Percentiles rank a stretch among this genome's conserved stretches.
Conservation (phyloP, 92 coral and sea anemone genomes). For the Virgularia gustaviana region DNA sequence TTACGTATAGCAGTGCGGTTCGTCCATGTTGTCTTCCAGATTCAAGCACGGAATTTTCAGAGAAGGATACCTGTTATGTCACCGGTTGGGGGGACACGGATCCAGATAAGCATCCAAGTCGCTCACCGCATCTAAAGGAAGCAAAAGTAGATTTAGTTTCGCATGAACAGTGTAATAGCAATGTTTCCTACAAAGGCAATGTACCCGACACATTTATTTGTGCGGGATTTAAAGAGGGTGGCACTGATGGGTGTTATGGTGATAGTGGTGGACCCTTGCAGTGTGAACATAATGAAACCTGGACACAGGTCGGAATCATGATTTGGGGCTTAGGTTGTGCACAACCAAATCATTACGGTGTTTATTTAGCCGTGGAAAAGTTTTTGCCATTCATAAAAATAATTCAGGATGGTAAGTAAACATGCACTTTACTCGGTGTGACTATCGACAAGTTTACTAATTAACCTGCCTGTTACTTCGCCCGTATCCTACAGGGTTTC, state of each 20-base stretch:
- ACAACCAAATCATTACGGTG: constrained; percentile 44
- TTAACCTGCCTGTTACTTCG: too few relatives aligned
- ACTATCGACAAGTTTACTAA: too few relatives aligned
- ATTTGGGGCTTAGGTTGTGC: constrained; percentile 57
- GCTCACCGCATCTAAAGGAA: constrained; percentile 42
- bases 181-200: constrained; percentile 25
- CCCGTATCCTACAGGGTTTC: too few relatives aligned
- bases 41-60: constrained; percentile 21
- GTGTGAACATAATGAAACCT: constrained; percentile 43
- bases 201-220: constrained; percentile 44
- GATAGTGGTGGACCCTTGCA: constrained; percentile 58
- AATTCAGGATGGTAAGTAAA: constrained; percentile 21
- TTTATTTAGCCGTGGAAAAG: constrained; percentile 37
- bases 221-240: constrained; percentile 50
- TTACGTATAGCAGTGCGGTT: constrained; percentile 35
- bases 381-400: constrained; percentile 49
- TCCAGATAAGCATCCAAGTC: background rate
- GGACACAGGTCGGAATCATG: constrained; percentile 52
- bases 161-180: constrained; percentile 30
- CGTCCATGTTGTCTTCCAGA: constrained; percentile 37
- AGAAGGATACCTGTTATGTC: constrained; percentile 41
- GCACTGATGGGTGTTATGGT: constrained; percentile 55
- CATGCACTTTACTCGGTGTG: too few relatives aligned
- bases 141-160: constrained; percentile 38
- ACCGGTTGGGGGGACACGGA: constrained; percentile 46